A percentile compares a stretch with the other conserved stretches of the same genome.
These are phyloP conservation scores for Drosophila ironensis DNA, from an alignment of 1,140 invertebrate species.

Conservation along the genomic window DNA sequence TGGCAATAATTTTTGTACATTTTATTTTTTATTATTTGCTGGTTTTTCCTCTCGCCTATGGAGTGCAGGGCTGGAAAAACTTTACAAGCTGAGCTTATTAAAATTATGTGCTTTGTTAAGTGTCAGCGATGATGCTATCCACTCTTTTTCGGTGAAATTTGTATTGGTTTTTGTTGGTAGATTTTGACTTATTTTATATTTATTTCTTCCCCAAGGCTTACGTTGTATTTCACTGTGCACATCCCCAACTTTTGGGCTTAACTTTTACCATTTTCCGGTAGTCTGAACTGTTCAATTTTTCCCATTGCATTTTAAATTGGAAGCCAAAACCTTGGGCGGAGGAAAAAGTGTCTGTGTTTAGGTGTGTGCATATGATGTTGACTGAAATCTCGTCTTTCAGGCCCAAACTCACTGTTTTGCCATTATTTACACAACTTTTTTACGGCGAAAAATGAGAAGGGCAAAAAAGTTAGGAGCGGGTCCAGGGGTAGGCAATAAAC, in stretches of 20 bases:
- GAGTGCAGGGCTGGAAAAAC: too few relatives aligned
- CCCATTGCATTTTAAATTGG: conserved; percentile 37
- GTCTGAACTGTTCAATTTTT: conserved; percentile 31
- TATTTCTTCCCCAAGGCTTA: background rate
- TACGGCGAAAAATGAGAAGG: conserved; percentile 10
- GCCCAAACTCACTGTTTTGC: conserved; percentile 48
- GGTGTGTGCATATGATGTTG: conserved; percentile 28
- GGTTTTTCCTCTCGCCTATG: too few relatives aligned
- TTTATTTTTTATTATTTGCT: background rate
- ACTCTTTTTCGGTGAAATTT: background rate
- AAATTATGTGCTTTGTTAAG: too few relatives aligned
- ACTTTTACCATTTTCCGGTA: conserved; percentile 1
- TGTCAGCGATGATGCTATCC: too few relatives aligned
- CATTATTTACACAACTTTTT: conserved; percentile 51
- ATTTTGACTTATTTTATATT: too few relatives aligned
- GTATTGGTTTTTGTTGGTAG: too few relatives aligned
- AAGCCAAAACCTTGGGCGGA: too few relatives aligned
- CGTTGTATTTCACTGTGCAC: too few relatives aligned
- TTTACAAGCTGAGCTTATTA: too few relatives aligned
- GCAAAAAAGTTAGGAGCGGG: background rate
- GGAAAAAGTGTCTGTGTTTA: conserved; percentile 12
- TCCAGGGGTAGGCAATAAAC: conserved; percentile 49
- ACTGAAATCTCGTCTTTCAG: conserved; percentile 62
- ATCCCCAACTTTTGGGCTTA: background rate
- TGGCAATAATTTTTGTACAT: too few relatives aligned